Base-by-base conservation (phyloP, 2,113 vertebrate genomes). In the Cephalopterus ornatus region DNA sequence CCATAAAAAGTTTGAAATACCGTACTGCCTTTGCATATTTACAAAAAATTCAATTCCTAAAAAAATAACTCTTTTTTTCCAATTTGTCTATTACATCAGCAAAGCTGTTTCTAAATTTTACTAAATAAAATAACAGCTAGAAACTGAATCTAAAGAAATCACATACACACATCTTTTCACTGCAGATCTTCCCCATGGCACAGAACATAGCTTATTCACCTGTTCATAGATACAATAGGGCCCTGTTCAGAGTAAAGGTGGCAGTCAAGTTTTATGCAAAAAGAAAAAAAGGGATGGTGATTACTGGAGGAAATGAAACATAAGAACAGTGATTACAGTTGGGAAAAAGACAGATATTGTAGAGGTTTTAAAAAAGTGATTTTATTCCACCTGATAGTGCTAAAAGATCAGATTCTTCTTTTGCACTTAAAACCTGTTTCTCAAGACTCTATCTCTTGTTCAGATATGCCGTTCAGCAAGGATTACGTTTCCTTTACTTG, bases 141-240 rank as follows among this genome's bases (percentile, higher is more conserved):
- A 58, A 94, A 77, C 11, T 66, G 28, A 50, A 27, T 28, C 26
- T 55, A 84, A 68, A 46, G 23, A 68, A 76, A 71, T 26, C 30
- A 41, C 37, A 39, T 18, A 23, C 17, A 11, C 12, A 9, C 26
- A 14, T 0, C 1, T 2, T 85, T 75, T 74, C 53, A 89, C 13
- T 22, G 44, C 52, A 75, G 33, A 66, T 32, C 30, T 24, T 78
- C 26, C 18, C 19, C 6, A 7, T 0, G 15, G 37, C 26, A 72
- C 33, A 41, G 2, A 59, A 21, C 11, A 4, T 0, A 41, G n/a
- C 2, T 52, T 46, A 39, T 53, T 53, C 52, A 53, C 14, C 13
- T 4, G 6, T 2, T n/a, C 6, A 35, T 0, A 67, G 19, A 62
- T 15, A 41, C 27, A 89, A 19, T 0, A 56, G 22, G 12, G 42